These are phyloP conservation scores for Megalops atlanticus DNA, from an alignment of 2,113 vertebrate genomes.

Conservation along the genomic window DNA sequence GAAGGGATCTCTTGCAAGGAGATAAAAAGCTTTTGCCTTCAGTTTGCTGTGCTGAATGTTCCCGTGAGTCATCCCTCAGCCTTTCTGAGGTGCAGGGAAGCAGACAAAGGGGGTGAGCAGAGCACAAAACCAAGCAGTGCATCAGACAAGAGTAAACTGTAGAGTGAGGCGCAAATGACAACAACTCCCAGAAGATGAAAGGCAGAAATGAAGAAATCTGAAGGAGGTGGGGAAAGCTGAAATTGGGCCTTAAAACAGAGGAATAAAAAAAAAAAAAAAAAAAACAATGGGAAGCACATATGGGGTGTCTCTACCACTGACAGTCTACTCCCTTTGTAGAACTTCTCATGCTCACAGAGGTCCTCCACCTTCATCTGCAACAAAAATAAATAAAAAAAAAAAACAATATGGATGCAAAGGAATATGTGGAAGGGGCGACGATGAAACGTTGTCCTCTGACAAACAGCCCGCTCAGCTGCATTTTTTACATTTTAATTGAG, in stretches of 20 bases:
- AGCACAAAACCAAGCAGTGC: conserved; percentile 62
- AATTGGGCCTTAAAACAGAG: conserved; percentile 67
- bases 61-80: conserved; percentile 60
- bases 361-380: conserved; percentile 66
- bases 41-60: conserved; percentile 49
- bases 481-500: not conserved
- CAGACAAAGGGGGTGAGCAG: conserved; percentile 47
- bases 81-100: conserved; percentile 56
- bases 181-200: not conserved
- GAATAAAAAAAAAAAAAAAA: conserved; percentile 66
- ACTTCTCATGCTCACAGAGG: conserved; percentile 73
- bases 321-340: conserved; percentile 64
- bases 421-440: too few species aligned
- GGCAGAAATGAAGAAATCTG: not conserved
- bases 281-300: conserved; percentile 68
- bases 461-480: too few species aligned
- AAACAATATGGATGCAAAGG: not conserved
- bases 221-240: conserved; percentile 53
- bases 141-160: conserved; percentile 60
- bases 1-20: conserved; percentile 48
- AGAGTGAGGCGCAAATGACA: conserved; percentile 21
- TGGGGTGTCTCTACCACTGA: conserved; percentile 66
- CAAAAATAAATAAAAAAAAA: conserved; percentile 48
- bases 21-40: conserved; percentile 47
- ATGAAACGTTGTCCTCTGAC: too few species aligned